Base-by-base conservation (phyloP, 2,113 vertebrate genomes). In the Coreoperca whiteheadi region DNA sequence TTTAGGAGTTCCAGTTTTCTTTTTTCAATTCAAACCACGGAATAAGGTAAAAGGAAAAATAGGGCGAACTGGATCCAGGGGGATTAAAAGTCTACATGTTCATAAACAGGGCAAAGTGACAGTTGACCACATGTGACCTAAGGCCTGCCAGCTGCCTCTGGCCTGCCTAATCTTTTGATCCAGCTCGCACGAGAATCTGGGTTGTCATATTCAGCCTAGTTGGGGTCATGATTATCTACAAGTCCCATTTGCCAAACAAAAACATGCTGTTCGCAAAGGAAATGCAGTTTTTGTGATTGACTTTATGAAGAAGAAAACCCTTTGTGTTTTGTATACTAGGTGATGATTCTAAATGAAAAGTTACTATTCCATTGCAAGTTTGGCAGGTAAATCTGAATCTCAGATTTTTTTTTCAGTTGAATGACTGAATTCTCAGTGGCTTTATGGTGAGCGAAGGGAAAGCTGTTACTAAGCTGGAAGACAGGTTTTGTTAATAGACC, bases 121-220 rank as follows among this genome's bases (percentile, higher is more conserved):
- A 85, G 86, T 50, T 70, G 77, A 77, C 69, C 79, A 82, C 61
- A 84, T 84, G 84, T 82, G 80, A 88, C 86, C 84, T 68, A 75
- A 64, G 25, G 48, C 74, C 82, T 39, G 69, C 73, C 72, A 85
- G 89, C 88, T 88, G 54, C 8, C 63, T 56, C 71, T 59, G 34
- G 69, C 57, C 69, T 61, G 48, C 63, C 25, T 59, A n/a, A 46
- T 78, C 16, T 64, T 82, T 77, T 64, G 48, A 72, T 63, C 32
- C 71, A 80, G 77, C 81, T 75, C 4, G 6, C 15, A 71, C 14
- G 10, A 18, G 39, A 73, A 72, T 78, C 37, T 1, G 12, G 41
- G 46, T 71, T 60, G 70, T 81, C 60, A 81, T 70, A 64, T 74
- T 61, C 48, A 51, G 41, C 57, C 70, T 70, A 25, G 43, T 8